Conservation (phyloP, 2,888 invertebrate genomes). For the Diaperis boleti region DNA sequence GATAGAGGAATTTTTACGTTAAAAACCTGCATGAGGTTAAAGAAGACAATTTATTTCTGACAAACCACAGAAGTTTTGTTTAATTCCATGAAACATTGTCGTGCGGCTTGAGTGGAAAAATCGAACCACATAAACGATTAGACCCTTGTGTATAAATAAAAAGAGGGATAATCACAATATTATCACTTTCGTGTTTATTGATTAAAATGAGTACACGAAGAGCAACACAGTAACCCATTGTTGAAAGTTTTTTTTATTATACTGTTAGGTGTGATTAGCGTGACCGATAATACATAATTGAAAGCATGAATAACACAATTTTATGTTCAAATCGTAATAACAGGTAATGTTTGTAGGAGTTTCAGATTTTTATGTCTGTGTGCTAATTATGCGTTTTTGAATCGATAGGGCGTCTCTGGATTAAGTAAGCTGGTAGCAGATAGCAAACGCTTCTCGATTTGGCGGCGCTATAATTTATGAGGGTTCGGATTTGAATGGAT, state of each 20-base stretch:
- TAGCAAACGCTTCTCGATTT: not conserved
- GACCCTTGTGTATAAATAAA: too few relatives aligned
- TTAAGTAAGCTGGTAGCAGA: not conserved
- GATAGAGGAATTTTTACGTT: too few relatives aligned
- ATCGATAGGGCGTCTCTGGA: constrained; percentile 7
- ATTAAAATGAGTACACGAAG: constrained; percentile 14
- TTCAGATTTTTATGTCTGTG: constrained; percentile 48
- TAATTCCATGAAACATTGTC: too few relatives aligned
- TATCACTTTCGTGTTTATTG: constrained; percentile 18
- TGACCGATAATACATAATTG: constrained; percentile 58
- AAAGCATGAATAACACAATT: constrained; percentile 53
- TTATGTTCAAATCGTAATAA: constrained; percentile 53
- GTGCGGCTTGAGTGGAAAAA: too few relatives aligned
- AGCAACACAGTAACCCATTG: constrained; percentile 43
- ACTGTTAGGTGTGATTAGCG: constrained; percentile 53
- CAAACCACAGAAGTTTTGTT: too few relatives aligned
- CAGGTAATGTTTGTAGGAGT: constrained; percentile 52
- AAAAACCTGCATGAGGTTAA: too few relatives aligned
- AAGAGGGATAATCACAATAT: too few relatives aligned
- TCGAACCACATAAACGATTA: too few relatives aligned
- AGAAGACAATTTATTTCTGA: too few relatives aligned
- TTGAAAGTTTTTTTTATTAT: constrained; percentile 49
- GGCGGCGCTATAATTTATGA: not conserved
- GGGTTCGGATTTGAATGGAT: constrained; percentile 19
- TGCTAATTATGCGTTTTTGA: constrained; percentile 1